Conservation (phyloP, 2,113 vertebrate genomes). For the Fulica atra region DNA sequence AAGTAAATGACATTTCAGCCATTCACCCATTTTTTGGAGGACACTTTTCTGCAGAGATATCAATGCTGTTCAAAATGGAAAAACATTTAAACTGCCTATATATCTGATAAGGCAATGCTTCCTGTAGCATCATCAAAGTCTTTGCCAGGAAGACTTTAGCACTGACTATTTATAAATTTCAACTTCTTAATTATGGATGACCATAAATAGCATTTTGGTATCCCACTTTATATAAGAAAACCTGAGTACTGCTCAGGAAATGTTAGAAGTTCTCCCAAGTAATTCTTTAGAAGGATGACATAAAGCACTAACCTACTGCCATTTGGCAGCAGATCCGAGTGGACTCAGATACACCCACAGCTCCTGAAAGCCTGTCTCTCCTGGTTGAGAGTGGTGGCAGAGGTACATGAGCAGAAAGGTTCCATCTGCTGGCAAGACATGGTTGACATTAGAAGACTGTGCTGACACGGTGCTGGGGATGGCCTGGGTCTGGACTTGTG, state of each 20-base stretch:
- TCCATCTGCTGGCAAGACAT: accelerated
- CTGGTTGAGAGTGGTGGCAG: background rate
- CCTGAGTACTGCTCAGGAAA: background rate
- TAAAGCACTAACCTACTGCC: background rate
- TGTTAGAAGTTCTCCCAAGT: background rate
- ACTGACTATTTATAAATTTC: background rate
- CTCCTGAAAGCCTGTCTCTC: background rate
- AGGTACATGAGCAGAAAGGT: background rate
- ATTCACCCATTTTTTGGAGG: background rate
- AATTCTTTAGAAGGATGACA: background rate
- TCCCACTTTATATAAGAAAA: background rate
- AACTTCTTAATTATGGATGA: background rate
- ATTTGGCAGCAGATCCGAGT: background rate
- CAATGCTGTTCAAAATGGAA: background rate
- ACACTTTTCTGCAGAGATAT: background rate
- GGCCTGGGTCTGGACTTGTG: background rate
- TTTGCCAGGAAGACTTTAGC: background rate
- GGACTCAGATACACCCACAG: background rate
- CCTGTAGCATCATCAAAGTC: background rate
- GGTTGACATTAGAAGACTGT: background rate
- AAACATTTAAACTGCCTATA: background rate
- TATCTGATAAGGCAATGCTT: background rate
- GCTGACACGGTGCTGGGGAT: background rate
- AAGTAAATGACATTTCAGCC: background rate
- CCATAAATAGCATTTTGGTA: background rate